These are phyloP conservation scores for Drosophila mayri DNA, from an alignment of 1,140 invertebrate genomes.

Conservation along the genomic window DNA sequence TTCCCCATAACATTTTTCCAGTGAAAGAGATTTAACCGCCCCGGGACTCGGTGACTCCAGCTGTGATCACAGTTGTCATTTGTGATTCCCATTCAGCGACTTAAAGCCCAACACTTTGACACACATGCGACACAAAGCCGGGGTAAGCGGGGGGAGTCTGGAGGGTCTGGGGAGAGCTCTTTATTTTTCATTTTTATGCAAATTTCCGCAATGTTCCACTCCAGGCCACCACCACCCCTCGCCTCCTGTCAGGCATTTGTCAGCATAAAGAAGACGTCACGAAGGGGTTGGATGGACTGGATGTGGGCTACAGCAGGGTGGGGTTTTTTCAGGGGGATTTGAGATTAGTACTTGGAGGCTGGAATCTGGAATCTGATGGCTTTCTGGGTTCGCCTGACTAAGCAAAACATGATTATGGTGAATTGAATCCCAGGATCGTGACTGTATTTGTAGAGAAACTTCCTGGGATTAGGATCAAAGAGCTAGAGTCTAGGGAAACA, in stretches of 20 bases:
- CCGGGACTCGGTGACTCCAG: background rate
- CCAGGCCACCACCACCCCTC: background rate
- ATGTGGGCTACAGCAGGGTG: background rate
- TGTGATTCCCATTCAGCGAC: conserved; percentile 11
- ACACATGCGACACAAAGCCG: conserved; percentile 41
- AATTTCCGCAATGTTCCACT: conserved; percentile 61
- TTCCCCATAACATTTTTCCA: background rate
- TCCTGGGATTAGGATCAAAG: background rate
- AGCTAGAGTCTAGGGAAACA: background rate
- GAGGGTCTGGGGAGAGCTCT: conserved; percentile 1
- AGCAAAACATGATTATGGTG: conserved; percentile 43
- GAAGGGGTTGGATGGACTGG: background rate
- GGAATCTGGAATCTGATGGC: too few relatives aligned
- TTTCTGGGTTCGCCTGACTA: conserved; percentile 15
- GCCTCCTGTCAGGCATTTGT: conserved; percentile 61
- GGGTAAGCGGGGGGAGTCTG: background rate
- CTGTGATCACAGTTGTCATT: conserved; percentile 14
- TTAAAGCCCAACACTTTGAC: conserved; percentile 48
- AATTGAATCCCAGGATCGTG: conserved; percentile 41
- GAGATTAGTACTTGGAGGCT: background rate
- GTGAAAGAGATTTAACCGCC: background rate
- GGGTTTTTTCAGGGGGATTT: background rate
- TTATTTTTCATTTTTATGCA: conserved; percentile 70
- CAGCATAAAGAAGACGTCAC: conserved; percentile 60
- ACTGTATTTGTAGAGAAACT: too few relatives aligned